Conservation (phyloP, 2,113 vertebrate genomes). For the Cettia cetti region DNA sequence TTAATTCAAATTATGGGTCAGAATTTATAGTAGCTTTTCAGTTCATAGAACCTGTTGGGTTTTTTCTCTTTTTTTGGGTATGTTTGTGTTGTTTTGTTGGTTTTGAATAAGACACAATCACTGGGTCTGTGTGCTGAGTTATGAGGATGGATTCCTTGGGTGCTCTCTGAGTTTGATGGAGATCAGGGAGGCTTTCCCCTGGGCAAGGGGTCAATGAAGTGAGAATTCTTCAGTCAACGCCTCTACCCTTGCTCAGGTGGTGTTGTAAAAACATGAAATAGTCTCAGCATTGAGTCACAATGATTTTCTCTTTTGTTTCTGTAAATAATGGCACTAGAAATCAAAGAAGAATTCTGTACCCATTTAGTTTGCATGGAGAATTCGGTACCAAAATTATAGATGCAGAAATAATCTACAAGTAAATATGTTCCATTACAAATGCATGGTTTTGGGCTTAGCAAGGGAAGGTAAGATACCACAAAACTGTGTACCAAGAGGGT, state of each 20-base stretch:
- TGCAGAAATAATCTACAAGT: background rate
- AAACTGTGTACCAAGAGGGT: background rate
- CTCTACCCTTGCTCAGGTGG: background rate
- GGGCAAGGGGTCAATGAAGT: background rate
- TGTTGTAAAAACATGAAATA: background rate
- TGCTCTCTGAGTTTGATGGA: background rate
- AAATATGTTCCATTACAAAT: background rate
- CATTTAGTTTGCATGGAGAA: background rate
- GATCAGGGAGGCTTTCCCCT: background rate
- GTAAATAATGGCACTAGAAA: background rate
- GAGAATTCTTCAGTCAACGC: background rate
- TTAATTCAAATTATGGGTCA: background rate
- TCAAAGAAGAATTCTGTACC: background rate
- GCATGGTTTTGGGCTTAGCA: background rate
- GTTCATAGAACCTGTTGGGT: background rate
- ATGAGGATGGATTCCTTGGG: background rate
- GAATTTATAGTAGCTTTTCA: background rate
- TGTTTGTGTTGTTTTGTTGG: background rate
- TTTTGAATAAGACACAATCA: background rate
- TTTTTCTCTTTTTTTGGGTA: background rate
- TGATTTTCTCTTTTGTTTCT: background rate
- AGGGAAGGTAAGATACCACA: background rate
- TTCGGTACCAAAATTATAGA: background rate
- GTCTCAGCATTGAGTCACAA: background rate
- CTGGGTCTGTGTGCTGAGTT: fast-evolving